Base-by-base conservation (phyloP, 2,888 invertebrate genomes). In the Chaitophorus viminalis region DNA sequence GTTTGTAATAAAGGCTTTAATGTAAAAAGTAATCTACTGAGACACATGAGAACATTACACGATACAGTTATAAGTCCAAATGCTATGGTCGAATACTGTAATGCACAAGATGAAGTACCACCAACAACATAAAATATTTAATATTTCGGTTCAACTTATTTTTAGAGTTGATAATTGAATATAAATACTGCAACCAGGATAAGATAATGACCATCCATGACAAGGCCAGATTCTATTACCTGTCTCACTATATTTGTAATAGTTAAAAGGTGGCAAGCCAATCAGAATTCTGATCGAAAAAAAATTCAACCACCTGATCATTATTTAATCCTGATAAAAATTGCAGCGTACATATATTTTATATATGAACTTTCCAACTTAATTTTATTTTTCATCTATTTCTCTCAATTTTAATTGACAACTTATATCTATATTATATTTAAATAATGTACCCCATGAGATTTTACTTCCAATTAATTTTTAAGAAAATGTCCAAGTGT, bases 1-100 rank as follows among this genome's bases (percentile, higher is more conserved):
- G 93, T 94, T 81, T 95, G 95, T 92, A 94, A 94, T 92, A 95
- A 95, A 91, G 95, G 95, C 5, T 95, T 95, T 92, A 95, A 95
- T 91, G 95, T 95, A 89, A 95, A 95, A 91, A 95, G 95, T 89
- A 95, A 95, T 91, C 92, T 95, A 89, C 91, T 95, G 89, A 93
- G 95, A 89, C 95, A 95, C 91, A 91, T 95, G 91, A 93, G 95
- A 91, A 95, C 95, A 60, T 91, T 95, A 89, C 95, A 95, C 92
- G 95, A 95, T 91, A 94, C 94, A 91, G 93, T 94, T 89, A 92
- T 93, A 88, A 92, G 92, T 90, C 92, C 92, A 29, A 85, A 89
- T 52, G 87, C 87, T 18, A 87, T 87, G 87, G 81, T 87, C 1
- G 87, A 87, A 39, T 87, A 87, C 17, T 87, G 87, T 74, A 87